Evolutionary conservation across 2,113 vertebrate genomes (phyloP).

Genomic region (Tricholaema leucomelas): DNA sequence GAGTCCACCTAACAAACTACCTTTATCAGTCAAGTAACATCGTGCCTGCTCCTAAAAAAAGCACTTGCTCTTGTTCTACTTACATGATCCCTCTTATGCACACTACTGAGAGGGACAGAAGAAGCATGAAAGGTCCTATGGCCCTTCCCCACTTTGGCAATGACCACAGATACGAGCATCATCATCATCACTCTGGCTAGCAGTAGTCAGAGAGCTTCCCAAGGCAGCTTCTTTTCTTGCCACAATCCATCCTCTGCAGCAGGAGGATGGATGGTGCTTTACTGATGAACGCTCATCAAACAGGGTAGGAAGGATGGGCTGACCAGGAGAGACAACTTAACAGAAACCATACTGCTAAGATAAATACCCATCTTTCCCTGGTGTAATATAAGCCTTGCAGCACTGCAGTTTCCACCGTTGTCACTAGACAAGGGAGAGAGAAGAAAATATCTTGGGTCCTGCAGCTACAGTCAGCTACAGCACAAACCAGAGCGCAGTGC

Average conservation of each 20-base stretch:
- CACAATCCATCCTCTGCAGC: accelerated
- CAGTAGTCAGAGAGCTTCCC: background rate
- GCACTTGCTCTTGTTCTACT: background rate
- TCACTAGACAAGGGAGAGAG: background rate
- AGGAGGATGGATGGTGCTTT: background rate
- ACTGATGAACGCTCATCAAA: background rate
- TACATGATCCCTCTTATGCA: background rate
- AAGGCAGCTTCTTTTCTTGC: background rate
- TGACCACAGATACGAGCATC: background rate
- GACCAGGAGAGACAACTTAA: background rate
- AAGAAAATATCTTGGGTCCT: background rate
- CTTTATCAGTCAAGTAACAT: background rate
- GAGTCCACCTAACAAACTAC: background rate
- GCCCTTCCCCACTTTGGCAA: background rate
- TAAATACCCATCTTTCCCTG: background rate
- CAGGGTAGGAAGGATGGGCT: background rate
- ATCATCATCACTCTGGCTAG: background rate
- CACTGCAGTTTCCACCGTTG: background rate
- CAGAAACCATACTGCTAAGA: background rate
- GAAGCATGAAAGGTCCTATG: background rate
- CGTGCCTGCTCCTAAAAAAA: background rate
- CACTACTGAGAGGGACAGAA: background rate
- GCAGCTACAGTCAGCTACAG: background rate
- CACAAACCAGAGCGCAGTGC: background rate
- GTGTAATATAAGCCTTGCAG: background rate